Conservation (phyloP, 2,888 invertebrate species). For the Argynnis bischoffii region DNA sequence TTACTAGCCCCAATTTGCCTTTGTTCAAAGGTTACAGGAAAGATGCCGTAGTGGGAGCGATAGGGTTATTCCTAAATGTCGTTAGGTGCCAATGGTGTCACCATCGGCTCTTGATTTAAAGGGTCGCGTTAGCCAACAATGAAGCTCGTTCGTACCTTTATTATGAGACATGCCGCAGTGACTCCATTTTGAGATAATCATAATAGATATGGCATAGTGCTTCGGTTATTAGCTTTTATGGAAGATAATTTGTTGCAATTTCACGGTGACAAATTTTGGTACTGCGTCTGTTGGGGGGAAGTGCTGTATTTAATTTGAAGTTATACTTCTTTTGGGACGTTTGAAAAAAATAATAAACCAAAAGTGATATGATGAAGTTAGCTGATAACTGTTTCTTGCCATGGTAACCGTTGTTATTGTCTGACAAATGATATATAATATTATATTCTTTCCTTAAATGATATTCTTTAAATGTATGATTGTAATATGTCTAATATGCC, state of each 20-base stretch:
- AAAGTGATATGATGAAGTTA: no score
- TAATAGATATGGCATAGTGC: slow-evolving; percentile 27
- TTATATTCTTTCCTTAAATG: no score
- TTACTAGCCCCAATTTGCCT: slow-evolving; percentile 34
- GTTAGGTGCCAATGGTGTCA: slow-evolving; percentile 56
- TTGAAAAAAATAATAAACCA: no score
- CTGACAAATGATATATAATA: no score
- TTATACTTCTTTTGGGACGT: no score
- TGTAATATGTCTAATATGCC: no score
- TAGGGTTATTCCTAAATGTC: slow-evolving; percentile 49
- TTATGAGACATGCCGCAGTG: slow-evolving; percentile 31
- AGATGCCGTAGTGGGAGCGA: slow-evolving; percentile 29
- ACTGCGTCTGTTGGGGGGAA: neutral
- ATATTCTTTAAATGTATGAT: no score
- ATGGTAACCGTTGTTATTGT: no score
- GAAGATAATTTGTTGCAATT: slow-evolving; percentile 19
- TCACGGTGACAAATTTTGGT: slow-evolving; percentile 7
- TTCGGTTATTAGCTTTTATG: slow-evolving; percentile 23
- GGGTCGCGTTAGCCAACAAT: slow-evolving; percentile 45
- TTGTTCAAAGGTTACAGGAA: slow-evolving; percentile 37
- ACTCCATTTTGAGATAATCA: slow-evolving; percentile 29
- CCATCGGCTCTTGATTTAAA: slow-evolving; percentile 63
- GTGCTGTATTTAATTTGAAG: slow-evolving; percentile 5
- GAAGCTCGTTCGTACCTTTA: slow-evolving; percentile 34
- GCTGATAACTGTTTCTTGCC: no score